phyloP scores from a whole-genome alignment of 2,888 invertebrate species.

The Ypsolopha sequella region DNA sequence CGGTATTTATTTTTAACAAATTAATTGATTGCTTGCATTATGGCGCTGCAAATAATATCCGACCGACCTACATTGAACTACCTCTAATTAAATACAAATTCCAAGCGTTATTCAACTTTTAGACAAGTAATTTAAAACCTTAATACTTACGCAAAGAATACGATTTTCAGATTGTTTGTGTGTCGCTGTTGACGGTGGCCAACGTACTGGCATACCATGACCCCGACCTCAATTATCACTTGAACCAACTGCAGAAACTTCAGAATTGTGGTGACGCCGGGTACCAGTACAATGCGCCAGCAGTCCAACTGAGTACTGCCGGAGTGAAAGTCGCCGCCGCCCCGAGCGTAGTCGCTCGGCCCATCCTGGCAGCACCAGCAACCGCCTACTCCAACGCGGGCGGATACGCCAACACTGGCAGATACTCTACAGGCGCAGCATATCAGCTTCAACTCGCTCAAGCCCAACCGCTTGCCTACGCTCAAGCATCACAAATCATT shows the following conservation, averaged over 20 bases:
- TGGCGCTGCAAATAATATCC: too few species aligned
- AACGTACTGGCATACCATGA: slow-evolving; percentile 51
- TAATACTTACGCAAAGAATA: too few species aligned
- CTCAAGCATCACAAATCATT: not conserved
- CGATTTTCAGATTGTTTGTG: slow-evolving; percentile 40
- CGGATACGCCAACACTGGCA: not conserved
- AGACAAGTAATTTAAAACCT: too few species aligned
- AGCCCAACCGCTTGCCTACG: not conserved
- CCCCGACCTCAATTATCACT: slow-evolving; percentile 59
- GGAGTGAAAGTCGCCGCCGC: slow-evolving; percentile 31
- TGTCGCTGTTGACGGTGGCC: slow-evolving; percentile 27
- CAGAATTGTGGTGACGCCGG: slow-evolving; percentile 37
- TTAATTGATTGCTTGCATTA: too few species aligned
- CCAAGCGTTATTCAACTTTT: too few species aligned
- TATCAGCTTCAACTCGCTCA: slow-evolving; percentile 12
- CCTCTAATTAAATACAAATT: too few species aligned
- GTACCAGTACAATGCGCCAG: slow-evolving; percentile 67
- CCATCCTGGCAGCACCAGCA: slow-evolving; percentile 21
- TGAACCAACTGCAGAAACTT: slow-evolving; percentile 46
- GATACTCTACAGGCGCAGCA: slow-evolving; percentile 15
- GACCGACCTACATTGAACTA: too few species aligned
- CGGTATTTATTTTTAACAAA: too few species aligned
- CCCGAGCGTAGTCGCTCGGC: slow-evolving; percentile 14
- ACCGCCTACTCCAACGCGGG: slow-evolving; percentile 11
- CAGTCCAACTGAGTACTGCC: slow-evolving; percentile 58